A percentile compares a stretch with the other conserved stretches of the same genome.
These are phyloP conservation scores for Parotocinclus haroldoi DNA, from an alignment of 2,797 vertebrate genomes.

Conservation along the genomic window DNA sequence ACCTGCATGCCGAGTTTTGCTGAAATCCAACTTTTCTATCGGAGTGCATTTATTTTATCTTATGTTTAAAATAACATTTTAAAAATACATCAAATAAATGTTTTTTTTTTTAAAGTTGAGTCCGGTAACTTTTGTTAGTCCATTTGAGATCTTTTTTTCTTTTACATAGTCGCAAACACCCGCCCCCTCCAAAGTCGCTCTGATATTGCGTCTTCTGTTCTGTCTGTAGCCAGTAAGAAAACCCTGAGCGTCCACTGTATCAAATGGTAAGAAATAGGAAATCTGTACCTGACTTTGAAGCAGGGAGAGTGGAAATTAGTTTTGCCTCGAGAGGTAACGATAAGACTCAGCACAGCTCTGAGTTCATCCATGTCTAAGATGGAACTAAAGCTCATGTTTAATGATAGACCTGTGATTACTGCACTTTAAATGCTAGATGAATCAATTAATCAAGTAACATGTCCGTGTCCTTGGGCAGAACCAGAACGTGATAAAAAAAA, in stretches of 20 bases:
- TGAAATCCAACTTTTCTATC: too few relatives aligned
- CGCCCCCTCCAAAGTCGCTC: not conserved
- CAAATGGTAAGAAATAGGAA: constrained; percentile 21
- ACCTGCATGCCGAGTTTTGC: too few relatives aligned
- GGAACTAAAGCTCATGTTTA: not conserved
- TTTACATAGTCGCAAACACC: not conserved
- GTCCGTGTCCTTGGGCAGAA: not conserved
- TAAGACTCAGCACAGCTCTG: not conserved
- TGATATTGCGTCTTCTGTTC: not conserved
- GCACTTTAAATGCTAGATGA: constrained; percentile 1
- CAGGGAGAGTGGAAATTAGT: constrained; percentile 21
- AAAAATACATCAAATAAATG: too few relatives aligned
- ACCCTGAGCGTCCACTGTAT: constrained; percentile 4
- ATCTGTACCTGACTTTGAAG: constrained; percentile 31
- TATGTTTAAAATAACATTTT: too few relatives aligned
- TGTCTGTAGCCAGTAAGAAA: constrained; percentile 17
- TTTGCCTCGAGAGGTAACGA: constrained; percentile 17
- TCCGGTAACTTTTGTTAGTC: too few relatives aligned
- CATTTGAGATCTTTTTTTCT: not conserved
- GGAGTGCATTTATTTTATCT: too few relatives aligned
- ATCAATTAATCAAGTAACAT: not conserved
- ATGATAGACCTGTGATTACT: constrained; percentile 4
- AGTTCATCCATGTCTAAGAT: not conserved
- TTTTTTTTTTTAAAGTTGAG: too few relatives aligned
- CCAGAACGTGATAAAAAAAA: not conserved